Base-by-base conservation (phyloP, 2,888 invertebrate genomes). In the Oithona nana region DNA sequence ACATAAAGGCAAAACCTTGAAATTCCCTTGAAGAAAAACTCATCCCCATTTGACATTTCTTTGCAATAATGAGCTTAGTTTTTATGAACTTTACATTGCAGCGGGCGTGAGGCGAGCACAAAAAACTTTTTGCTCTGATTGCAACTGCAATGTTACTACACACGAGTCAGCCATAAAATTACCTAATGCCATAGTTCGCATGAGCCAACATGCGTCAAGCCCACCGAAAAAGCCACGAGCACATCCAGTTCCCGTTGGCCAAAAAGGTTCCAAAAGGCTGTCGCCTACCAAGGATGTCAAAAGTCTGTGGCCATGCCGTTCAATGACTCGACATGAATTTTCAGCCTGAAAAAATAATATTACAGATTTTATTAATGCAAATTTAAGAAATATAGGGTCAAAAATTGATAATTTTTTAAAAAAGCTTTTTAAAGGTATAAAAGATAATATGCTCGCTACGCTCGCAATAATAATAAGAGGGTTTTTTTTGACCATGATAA, bases 221-320 rank as follows among this genome's bases (percentile, higher is more conserved):
- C 90, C 88, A 24, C 93, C 90, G 1, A 98, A 79, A 73, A 97
- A 97, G 16, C 97, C 97, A 63, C 97, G 80, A 0, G 95, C 97
- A 76, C 94, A 94, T 1, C 98, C 98, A 2, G 94, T 94, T 0
- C 98, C 98, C 0, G 94, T 95, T 3, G 97, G 98, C 97, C 98
- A 98, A 75, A 98, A 98, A 0, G 90, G 90, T 80, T 97, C 97
- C 29, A 97, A 78, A 62, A 97, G 77, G 73, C 92, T 93, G 75
- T 98, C 97, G 1, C 97, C 97, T 1, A 97, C 95, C 61, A 98
- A 79, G 68, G 84, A 86, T 76, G 88, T 85, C 20, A 97, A 76
- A 3, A 97, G 76, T 52, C 83, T 81, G 66, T 86, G 83, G 0
- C 89, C 88, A 66, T 82, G 76, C 62, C 77, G 74, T 69, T 83